Percentiles rank a stretch among this genome's conserved stretches.
These are phyloP conservation scores for Cnemophilus loriae DNA, from an alignment of 2,113 vertebrate species.

Conservation along the genomic window DNA sequence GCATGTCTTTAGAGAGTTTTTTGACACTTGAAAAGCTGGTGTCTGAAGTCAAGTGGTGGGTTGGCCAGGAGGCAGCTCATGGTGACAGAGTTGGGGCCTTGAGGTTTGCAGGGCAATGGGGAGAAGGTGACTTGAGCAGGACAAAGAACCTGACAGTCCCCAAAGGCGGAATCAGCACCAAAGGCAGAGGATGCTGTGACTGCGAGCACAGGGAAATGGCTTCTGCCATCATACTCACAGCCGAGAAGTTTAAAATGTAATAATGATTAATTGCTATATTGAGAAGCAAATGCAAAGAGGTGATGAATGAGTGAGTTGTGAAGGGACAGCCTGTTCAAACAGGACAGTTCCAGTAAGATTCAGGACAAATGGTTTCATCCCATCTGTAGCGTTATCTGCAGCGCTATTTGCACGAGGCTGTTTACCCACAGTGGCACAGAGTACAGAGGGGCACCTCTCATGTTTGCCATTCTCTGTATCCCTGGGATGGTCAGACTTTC, in stretches of 20 bases:
- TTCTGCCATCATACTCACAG: background rate
- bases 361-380: background rate
- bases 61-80: background rate
- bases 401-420: background rate
- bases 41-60: background rate
- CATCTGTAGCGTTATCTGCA: background rate
- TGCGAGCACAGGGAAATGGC: background rate
- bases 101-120: rapidly evolving
- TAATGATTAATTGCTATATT: background rate
- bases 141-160: background rate
- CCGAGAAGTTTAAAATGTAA: background rate
- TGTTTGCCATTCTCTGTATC: background rate
- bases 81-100: rapidly evolving
- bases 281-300: background rate
- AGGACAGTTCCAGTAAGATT: background rate
- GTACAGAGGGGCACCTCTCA: background rate
- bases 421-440: background rate
- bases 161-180: background rate
- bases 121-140: background rate
- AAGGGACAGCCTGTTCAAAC: background rate
- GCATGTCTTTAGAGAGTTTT: background rate
- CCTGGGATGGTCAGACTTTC: background rate
- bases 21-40: background rate
- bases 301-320: background rate
- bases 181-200: background rate